Percentiles rank a stretch among this genome's conserved stretches.
Conservation (phyloP, 2,797 vertebrate species). For the Helarctos malayanus region DNA sequence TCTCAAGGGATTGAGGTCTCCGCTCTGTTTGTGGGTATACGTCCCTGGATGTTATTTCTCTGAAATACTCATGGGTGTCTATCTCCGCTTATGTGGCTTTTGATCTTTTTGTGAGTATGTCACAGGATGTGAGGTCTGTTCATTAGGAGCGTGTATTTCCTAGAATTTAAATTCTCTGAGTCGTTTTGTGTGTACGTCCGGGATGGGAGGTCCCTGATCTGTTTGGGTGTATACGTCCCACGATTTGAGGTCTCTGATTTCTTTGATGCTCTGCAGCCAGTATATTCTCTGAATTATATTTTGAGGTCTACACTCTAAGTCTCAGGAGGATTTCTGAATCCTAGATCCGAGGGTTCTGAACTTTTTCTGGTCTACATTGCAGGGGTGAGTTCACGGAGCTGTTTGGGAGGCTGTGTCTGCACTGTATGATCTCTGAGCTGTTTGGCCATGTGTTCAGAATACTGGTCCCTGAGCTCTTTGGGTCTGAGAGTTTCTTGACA, state of each 20-base stretch:
- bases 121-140: conserved; percentile 53
- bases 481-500: conserved; percentile 28
- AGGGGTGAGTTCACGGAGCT: conserved; percentile 46
- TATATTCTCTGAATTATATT: conserved; percentile 31
- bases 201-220: conserved; percentile 42
- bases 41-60: conserved; percentile 46
- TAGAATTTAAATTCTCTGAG: conserved; percentile 67
- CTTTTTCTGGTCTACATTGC: conserved; percentile 19
- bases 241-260: conserved; percentile 10
- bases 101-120: conserved; percentile 17
- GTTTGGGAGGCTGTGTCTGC: neutral
- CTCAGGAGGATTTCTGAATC: conserved; percentile 64
- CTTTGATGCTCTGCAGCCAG: conserved; percentile 18
- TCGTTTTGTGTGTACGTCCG: neutral
- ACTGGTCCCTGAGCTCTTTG: neutral
- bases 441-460: neutral
- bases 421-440: neutral
- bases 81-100: neutral
- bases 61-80: conserved; percentile 19
- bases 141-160: neutral
- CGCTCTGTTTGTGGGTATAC: neutral
- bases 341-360: conserved; percentile 17
- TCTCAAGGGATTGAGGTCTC: neutral
- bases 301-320: conserved; percentile 2
- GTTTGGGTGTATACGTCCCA: neutral